These are phyloP conservation scores for Catharus minimus DNA, from an alignment of 2,113 vertebrate genomes.

Conservation along the genomic window DNA sequence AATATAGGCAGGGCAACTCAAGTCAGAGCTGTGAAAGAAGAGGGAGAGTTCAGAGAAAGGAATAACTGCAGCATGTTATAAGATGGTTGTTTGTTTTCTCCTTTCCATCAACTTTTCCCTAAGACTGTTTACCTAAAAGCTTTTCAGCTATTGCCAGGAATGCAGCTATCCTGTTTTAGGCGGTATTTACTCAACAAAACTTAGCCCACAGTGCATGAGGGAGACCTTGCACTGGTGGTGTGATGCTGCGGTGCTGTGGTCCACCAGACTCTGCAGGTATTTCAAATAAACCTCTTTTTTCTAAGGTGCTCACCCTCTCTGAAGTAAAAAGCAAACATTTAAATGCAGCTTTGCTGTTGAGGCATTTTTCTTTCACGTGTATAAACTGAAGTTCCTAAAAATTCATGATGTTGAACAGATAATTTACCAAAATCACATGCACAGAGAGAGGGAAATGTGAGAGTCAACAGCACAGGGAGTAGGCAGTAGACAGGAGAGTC, in stretches of 20 bases:
- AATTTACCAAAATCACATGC: background rate
- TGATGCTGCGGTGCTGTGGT: background rate
- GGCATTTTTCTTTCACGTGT: background rate
- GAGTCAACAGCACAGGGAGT: background rate
- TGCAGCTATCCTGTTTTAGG: background rate
- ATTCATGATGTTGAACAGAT: background rate
- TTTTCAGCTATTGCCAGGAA: background rate
- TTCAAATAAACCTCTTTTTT: background rate
- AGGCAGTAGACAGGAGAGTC: background rate
- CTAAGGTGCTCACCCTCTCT: background rate
- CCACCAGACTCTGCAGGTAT: background rate
- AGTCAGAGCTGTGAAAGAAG: background rate
- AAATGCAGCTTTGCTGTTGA: background rate
- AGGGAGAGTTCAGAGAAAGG: background rate
- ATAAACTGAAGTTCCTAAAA: background rate
- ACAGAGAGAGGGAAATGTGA: background rate
- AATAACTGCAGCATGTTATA: background rate
- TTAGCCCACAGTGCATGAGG: background rate
- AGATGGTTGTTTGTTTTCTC: background rate
- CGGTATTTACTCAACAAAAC: background rate
- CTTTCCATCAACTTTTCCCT: constrained; percentile 11
- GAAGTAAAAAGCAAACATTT: background rate
- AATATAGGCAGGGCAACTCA: background rate
- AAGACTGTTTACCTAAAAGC: constrained; percentile 23
- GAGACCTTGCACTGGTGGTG: background rate